These are phyloP conservation scores for Pollenia amentaria DNA, from an alignment of 2,888 invertebrate genomes.

Conservation along the genomic window DNA sequence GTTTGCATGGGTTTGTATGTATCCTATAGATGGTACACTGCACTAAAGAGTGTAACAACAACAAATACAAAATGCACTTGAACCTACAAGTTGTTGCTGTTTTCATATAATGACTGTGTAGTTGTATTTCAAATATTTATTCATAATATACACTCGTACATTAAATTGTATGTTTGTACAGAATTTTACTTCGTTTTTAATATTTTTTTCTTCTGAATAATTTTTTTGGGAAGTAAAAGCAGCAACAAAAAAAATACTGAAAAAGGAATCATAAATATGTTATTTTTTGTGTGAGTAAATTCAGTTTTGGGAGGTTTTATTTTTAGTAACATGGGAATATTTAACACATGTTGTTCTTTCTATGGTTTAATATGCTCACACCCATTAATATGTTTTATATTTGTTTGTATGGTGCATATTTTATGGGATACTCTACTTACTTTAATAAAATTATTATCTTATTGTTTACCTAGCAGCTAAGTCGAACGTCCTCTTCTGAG, in stretches of 20 bases:
- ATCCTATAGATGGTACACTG: background rate
- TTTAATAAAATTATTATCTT: too few relatives aligned
- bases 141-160: conserved; percentile 22
- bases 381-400: conserved; percentile 55
- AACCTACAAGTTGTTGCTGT: conserved; percentile 64
- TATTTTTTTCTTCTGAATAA: background rate
- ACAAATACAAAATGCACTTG: conserved; percentile 72
- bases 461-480: too few relatives aligned
- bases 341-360: conserved; percentile 73
- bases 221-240: conserved; percentile 32
- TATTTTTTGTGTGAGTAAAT: conserved; percentile 48
- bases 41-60: conserved; percentile 15
- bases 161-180: conserved; percentile 33
- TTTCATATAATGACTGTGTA: conserved; percentile 49
- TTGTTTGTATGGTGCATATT: conserved; percentile 36
- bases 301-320: conserved; percentile 72
- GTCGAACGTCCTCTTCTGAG: too few relatives aligned
- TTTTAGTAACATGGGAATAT: conserved; percentile 76
- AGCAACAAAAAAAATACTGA: background rate
- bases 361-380: conserved; percentile 41
- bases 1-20: conserved; percentile 13
- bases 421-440: conserved; percentile 38
- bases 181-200: conserved; percentile 19
- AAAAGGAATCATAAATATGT: conserved; percentile 56
- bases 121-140: conserved; percentile 48